Evolutionary conservation across 2,888 invertebrate species (phyloP), one percentile per base, ranked within the genome.

Genomic region (Neoaliturus tenellus): DNA sequence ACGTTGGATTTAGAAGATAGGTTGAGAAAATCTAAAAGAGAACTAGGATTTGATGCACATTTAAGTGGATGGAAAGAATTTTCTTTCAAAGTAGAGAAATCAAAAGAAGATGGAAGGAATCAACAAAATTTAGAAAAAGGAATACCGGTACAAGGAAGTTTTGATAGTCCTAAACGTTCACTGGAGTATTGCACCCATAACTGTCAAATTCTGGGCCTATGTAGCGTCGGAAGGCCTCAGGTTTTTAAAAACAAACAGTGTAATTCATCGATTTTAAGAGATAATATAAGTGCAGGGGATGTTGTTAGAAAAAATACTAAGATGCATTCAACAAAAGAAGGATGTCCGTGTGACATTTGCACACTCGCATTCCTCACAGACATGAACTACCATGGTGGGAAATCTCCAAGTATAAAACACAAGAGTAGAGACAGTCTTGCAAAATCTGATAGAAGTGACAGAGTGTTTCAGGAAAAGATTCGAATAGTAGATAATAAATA

Each of bases 1-100:
- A 75, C 73, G 23, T 48, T 75, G 17, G 44, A 44, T 28, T 28
- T 75, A 25, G 73, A 75, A 17, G 48, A 75, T 12, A 75, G 28
- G n/a, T 28, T 75, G 14, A 20, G 73, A 12, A 2, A 75, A 17
- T 75, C 73, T 1, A 75, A 75, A 44, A 3, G 35, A 3, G 73
- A 23, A 6, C 44, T 75, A 4, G 73, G 73, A 23, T 75, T 75
- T 39, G 73, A 75, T 14, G 44, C 2, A 1, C 23, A 25, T 75
- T 28, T 2, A 17, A 44, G 17, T 12, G 44, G n/a, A 35, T 75
- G 73, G 73, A 75, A 44, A 44, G 73, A 75, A 14, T 75, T 75
- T 23, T 39, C 73, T 3, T 75, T 31, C 41, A 73, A 41, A 23
- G 23, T 39, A 14, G 28, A 75, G 28, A 75, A 23, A 1, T n/a